phyloP scores from a whole-genome alignment of 2,888 invertebrate species.

The Drosophila anomelani region DNA sequence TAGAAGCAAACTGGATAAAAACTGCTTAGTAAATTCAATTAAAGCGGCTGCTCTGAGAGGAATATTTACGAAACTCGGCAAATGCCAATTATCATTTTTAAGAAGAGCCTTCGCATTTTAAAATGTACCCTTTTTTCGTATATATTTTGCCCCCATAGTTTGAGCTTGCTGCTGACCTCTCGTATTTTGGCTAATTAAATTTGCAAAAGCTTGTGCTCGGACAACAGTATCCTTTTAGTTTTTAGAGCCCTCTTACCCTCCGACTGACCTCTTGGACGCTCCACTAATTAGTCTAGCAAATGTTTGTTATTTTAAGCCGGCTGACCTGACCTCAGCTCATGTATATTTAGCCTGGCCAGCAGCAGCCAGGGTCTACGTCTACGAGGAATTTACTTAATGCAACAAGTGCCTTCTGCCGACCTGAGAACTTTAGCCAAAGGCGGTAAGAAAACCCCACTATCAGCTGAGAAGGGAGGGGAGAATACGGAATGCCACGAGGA shows the following conservation, averaged over 20 bases:
- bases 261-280: constrained; percentile 43
- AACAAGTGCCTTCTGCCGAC: constrained; percentile 23
- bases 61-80: constrained; percentile 3
- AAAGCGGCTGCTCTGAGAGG: background rate
- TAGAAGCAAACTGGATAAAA: constrained; percentile 18
- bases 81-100: constrained; percentile 31
- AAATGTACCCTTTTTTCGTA: background rate
- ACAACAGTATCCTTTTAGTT: constrained; percentile 49
- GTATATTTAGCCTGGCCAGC: constrained; percentile 5
- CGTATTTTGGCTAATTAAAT: constrained; percentile 28
- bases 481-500: background rate
- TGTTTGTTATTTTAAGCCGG: constrained; percentile 32
- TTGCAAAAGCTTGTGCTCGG: constrained; percentile 32
- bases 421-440: constrained; percentile 30
- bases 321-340: constrained; percentile 15
- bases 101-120: constrained; percentile 1
- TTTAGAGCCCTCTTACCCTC: constrained; percentile 22
- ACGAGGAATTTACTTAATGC: constrained; percentile 16
- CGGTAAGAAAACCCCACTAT: constrained; percentile 25
- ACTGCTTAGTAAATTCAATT: constrained; percentile 36
- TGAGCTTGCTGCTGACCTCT: background rate
- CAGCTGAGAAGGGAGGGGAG: background rate
- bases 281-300: constrained; percentile 54
- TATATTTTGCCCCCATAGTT: background rate
- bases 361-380: background rate